Conservation (phyloP, 2,113 vertebrate species). For the Eira barbara region DNA sequence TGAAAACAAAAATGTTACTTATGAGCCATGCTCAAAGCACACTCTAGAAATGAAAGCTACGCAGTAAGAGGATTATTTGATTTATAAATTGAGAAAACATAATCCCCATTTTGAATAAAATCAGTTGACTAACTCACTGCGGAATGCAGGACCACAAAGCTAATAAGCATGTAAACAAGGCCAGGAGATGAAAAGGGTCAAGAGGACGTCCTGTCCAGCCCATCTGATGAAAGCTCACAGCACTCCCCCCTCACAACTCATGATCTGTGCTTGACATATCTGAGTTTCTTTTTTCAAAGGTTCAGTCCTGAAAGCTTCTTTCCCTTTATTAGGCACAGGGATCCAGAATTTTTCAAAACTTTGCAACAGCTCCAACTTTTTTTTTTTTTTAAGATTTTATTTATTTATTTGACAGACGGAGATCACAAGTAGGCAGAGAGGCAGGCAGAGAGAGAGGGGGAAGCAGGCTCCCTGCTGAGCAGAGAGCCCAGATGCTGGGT, state of each 20-base stretch:
- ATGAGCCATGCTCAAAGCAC: neutral
- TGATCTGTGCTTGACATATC: neutral
- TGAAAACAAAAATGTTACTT: slow-evolving; percentile 52
- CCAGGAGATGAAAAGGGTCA: neutral
- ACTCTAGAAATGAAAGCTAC: neutral
- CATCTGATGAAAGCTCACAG: neutral
- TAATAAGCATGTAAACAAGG: neutral
- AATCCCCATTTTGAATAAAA: neutral
- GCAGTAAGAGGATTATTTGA: neutral
- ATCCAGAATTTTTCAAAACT: neutral
- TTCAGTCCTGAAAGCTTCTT: neutral
- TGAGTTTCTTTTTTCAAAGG: neutral
- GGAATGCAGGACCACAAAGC: neutral
- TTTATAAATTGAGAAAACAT: neutral
- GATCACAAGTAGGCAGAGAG: too few relatives aligned
- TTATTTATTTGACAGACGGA: too few relatives aligned
- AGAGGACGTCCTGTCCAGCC: neutral
- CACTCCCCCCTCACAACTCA: neutral
- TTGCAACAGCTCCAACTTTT: neutral
- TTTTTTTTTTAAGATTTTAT: too few relatives aligned
- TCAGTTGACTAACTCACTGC: neutral
- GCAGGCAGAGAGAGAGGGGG: too few relatives aligned
- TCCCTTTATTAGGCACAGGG: neutral
- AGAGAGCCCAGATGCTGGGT: too few relatives aligned
- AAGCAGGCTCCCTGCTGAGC: too few relatives aligned